phyloP scores from a whole-genome alignment of 92 coral and sea anemone species.

The Metridium senile region DNA sequence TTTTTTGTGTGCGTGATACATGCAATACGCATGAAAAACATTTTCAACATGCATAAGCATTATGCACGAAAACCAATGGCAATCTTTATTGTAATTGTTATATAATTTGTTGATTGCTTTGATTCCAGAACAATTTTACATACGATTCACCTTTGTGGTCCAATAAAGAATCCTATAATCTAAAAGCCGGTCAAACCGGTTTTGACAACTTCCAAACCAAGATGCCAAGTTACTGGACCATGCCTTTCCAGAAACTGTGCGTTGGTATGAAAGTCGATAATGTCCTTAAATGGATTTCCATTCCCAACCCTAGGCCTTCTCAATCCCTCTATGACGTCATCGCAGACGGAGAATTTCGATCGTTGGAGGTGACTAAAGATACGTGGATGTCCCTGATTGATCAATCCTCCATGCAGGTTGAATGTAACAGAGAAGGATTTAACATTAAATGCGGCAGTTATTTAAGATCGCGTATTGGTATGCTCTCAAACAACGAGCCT shows the following conservation, averaged over 20 bases:
- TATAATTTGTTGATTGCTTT: too few relatives aligned
- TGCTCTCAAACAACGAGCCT: constrained; percentile 39
- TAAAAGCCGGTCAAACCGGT: constrained; percentile 49
- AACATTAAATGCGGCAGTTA: neutral
- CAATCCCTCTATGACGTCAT: constrained; percentile 64
- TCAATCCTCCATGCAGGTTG: constrained; percentile 62
- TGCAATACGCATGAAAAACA: too few relatives aligned
- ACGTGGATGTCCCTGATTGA: constrained; percentile 59
- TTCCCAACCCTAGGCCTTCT: constrained; percentile 45
- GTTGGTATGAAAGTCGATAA: constrained; percentile 58
- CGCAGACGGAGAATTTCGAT: constrained; percentile 48
- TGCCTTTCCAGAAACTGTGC: constrained; percentile 59
- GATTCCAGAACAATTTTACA: constrained; percentile 35
- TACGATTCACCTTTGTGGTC: constrained; percentile 52
- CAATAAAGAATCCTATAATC: constrained; percentile 42
- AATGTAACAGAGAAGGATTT: constrained; percentile 62
- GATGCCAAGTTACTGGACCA: constrained; percentile 65
- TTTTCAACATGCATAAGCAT: too few relatives aligned
- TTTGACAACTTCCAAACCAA: constrained; percentile 64
- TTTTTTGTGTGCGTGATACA: too few relatives aligned
- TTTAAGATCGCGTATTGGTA: constrained; percentile 44
- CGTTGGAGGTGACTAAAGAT: constrained; percentile 31
- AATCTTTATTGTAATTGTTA: too few relatives aligned
- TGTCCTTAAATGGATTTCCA: constrained; percentile 22
- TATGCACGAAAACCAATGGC: too few relatives aligned